Base-by-base conservation (phyloP, 2,888 invertebrate species). In the Volucella inanis region DNA sequence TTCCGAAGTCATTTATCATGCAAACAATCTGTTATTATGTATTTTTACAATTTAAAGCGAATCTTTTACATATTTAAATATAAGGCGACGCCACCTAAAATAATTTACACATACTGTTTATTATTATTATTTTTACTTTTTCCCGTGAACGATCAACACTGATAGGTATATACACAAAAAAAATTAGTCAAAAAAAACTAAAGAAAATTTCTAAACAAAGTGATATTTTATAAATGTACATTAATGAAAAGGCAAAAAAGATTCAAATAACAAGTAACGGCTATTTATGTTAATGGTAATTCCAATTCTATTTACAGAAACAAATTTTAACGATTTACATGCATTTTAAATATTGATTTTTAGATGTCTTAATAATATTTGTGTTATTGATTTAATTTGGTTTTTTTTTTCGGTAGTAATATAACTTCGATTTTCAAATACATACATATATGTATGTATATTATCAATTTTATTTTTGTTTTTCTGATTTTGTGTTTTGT, bases 31-130 rank as follows among this genome's bases (percentile, higher is more conserved):
- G 50, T 65, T 71, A 22, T 31, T 31, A 31, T 31, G 6, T 76
- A 64, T 67, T 71, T 85, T 74, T 85, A 85, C 85, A 85, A 77
- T 85, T 68, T 77, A 81, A 85, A 85, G 81, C 81, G 72, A 72
- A 68, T 81, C 72, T 64, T 80, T 67, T 71, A 67, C 85, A 77
- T 76, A 85, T 77, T 68, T 71, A 81, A 47, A 80, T 84, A 80
- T 80, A 84, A 76, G 80, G 80, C 80, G 84, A 80, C 79, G 84
- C 84, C 79, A 75, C 65, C 75, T 84, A 75, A 74, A 38, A 65
- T 64, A 31, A 31, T 6, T 31, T 31, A 74, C 83, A 80, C 68
- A 65, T 76, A 75, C 6, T 31, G 6, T 31, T 6, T 31, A 31
- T 3, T 31, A 31, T 31, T 6, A 31, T 31, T 31, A 0, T 31